These are phyloP conservation scores for Neoarius graeffei DNA, from an alignment of 2,113 vertebrate genomes.

Conservation along the genomic window DNA sequence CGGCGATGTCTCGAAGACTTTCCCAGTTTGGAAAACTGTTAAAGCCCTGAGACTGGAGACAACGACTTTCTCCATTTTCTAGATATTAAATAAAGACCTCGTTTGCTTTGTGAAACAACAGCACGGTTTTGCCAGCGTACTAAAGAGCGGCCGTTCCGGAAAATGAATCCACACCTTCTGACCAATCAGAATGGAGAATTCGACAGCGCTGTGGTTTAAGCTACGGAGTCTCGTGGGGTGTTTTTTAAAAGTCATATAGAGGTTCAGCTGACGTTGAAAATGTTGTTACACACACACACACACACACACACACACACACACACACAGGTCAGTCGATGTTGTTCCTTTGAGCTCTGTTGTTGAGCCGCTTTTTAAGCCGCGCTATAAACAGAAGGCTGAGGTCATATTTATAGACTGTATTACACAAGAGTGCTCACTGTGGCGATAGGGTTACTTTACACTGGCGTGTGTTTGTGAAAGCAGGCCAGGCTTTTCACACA, in stretches of 20 bases:
- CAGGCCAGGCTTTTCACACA: conserved; percentile 15
- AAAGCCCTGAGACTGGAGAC: too few relatives aligned
- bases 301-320: too few relatives aligned
- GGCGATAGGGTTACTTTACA: background rate
- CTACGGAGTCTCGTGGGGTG: too few relatives aligned
- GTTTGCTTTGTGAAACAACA: background rate
- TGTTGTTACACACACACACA: background rate
- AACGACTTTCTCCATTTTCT: too few relatives aligned
- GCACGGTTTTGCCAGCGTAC: background rate
- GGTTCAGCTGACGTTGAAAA: background rate
- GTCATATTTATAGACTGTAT: conserved; percentile 51
- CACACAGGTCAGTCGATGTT: background rate
- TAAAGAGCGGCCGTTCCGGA: background rate
- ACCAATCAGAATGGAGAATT: too few relatives aligned
- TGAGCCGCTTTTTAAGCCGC: conserved; percentile 25
- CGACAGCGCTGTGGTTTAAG: too few relatives aligned
- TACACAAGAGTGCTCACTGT: background rate
- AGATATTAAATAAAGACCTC: too few relatives aligned
- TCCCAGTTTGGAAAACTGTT: too few relatives aligned
- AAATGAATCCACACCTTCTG: background rate
- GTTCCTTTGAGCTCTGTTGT: conserved; percentile 40
- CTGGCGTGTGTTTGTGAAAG: background rate
- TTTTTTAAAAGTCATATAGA: background rate
- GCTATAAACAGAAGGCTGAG: conserved; percentile 56
- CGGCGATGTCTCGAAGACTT: too few relatives aligned